Percentiles rank a stretch among this genome's conserved stretches.
phyloP scores from a whole-genome alignment of 2,113 vertebrate genomes.

The Pollimyrus isidori region DNA sequence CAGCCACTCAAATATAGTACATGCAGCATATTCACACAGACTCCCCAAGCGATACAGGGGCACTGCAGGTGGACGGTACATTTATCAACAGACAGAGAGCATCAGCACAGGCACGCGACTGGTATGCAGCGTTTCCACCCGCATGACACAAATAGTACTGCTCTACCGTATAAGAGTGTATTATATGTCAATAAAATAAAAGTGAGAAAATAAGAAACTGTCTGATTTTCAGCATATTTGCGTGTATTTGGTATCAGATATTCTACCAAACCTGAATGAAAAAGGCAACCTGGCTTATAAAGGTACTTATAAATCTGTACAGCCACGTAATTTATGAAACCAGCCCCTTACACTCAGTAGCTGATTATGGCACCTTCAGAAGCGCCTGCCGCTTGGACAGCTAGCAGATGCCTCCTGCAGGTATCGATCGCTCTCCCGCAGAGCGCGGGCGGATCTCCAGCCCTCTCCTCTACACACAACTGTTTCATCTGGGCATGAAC shows the following conservation, averaged over 20 bases:
- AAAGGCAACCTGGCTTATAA: not conserved
- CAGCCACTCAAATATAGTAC: not conserved
- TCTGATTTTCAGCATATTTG: not conserved
- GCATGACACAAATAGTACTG: not conserved
- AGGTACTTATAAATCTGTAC: not conserved
- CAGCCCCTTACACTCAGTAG: not conserved
- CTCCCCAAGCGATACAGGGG: not conserved
- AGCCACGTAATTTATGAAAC: not conserved
- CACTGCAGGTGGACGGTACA: not conserved
- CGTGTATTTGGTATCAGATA: not conserved
- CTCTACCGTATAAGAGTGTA: not conserved
- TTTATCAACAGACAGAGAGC: not conserved
- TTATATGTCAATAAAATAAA: not conserved
- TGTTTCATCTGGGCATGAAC: not conserved
- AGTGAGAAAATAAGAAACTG: not conserved
- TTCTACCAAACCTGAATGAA: not conserved
- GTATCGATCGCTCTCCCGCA: not conserved
- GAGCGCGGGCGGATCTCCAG: not conserved
- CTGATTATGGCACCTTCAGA: not conserved
- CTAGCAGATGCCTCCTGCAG: not conserved
- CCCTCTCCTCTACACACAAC: not conserved
- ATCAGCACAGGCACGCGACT: not conserved
- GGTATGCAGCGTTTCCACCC: not conserved
- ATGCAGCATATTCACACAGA: not conserved
- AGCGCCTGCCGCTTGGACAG: not conserved